These are phyloP conservation scores for Proteles cristata DNA, from an alignment of 2,113 vertebrate species.

Conservation along the genomic window DNA sequence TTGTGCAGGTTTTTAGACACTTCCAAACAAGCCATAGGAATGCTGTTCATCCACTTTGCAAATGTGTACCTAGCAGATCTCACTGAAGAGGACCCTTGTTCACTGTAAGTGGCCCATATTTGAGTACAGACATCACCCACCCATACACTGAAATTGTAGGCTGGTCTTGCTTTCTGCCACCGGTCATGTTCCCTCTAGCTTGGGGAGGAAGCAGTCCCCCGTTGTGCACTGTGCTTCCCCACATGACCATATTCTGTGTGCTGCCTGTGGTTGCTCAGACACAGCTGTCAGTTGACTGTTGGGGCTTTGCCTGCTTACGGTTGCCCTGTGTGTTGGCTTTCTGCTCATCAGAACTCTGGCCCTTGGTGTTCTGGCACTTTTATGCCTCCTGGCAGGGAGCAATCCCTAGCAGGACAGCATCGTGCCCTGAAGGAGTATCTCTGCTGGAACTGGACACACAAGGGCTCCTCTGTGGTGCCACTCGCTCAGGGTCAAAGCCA, in stretches of 20 bases:
- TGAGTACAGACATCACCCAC: not conserved
- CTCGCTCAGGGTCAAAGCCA: not conserved
- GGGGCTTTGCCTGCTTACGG: not conserved
- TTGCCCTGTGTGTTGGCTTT: not conserved
- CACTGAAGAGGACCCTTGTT: constrained; percentile 97
- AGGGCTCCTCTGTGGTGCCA: not conserved
- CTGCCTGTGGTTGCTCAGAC: not conserved
- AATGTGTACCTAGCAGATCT: constrained; percentile 98
- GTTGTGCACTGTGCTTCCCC: not conserved
- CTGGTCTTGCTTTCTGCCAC: not conserved
- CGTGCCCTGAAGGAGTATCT: not conserved
- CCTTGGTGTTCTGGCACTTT: not conserved
- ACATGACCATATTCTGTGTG: not conserved
- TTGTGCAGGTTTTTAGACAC: constrained; percentile 96
- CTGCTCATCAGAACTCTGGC: not conserved
- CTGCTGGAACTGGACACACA: not conserved
- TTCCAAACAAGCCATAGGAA: constrained; percentile 99
- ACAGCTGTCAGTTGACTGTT: not conserved
- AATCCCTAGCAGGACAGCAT: not conserved
- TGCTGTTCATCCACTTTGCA: constrained; percentile 99
- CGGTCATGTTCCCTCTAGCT: not conserved
- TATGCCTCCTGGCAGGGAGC: not conserved
- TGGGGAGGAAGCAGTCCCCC: not conserved
- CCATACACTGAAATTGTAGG: not conserved
- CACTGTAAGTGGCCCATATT: constrained; percentile 91